Conservation (phyloP, 2,113 vertebrate genomes). For the Cyrtonyx montezumae region DNA sequence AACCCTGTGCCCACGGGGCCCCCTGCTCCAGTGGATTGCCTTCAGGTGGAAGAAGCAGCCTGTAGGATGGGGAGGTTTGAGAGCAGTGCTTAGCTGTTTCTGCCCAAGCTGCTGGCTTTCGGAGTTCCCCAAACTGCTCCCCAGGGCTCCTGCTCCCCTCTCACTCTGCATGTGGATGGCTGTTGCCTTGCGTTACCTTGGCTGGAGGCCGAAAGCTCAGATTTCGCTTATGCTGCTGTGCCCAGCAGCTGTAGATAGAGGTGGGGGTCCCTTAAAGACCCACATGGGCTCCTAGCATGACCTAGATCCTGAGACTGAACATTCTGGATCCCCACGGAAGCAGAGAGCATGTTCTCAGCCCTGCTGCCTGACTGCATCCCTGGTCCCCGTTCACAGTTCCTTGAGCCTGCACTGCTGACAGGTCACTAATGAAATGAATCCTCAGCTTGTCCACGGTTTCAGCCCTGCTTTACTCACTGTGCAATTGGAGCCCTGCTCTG, state of each 20-base stretch:
- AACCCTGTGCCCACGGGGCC: not conserved
- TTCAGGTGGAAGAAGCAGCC: not conserved
- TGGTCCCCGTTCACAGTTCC: not conserved
- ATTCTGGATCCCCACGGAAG: not conserved
- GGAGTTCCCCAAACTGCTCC: not conserved
- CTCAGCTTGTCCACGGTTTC: not conserved
- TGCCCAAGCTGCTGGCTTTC: slow-evolving; percentile 3
- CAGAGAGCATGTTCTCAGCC: not conserved
- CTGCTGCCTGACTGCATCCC: not conserved
- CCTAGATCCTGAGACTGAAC: not conserved
- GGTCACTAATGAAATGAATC: not conserved
- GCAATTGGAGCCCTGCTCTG: not conserved
- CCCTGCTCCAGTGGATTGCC: not conserved
- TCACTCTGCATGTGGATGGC: not conserved
- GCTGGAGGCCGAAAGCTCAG: not conserved
- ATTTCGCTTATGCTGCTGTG: not conserved
- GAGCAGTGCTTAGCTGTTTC: slow-evolving; percentile 12
- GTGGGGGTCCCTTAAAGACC: not conserved
- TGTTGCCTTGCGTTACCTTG: not conserved
- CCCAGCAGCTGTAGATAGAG: not conserved
- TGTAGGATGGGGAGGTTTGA: not conserved
- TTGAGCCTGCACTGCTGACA: not conserved
- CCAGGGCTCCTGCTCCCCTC: not conserved
- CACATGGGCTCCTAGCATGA: not conserved
- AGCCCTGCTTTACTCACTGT: not conserved